Base-by-base conservation (phyloP, 2,113 vertebrate species). In the Indicator indicator region DNA sequence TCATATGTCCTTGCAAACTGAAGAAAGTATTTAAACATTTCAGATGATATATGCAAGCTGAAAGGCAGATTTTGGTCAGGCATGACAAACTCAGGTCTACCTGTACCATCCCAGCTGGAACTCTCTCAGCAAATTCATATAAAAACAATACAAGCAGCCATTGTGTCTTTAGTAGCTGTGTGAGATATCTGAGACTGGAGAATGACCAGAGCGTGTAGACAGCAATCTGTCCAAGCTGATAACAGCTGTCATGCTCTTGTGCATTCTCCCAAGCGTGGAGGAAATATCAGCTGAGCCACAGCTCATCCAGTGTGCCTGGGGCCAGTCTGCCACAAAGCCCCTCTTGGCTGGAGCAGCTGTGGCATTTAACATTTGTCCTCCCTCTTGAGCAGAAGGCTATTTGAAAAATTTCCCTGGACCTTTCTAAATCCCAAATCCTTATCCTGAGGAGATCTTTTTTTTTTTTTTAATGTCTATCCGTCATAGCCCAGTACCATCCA, bases 351-450 rank as follows among this genome's bases (percentile, higher is more conserved):
- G 11, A 80, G 8, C 3, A 67, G 9, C 9, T 24, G 21, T 10
- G 18, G 4, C 16, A 40, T 80, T 76, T 50, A 88, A 70, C 36
- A 16, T 14, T 60, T 11, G 32, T 8, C 9, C 26, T 40, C 17
- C 4, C 10, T 36, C 26, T 75, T 5, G 5, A 42, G 32, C 6
- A 52, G 44, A 65, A 11, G 4, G 3, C 12, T 0, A 0, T 42
- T 64, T 81, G 42, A 21, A 83, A 85, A 81, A 4, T 5, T 83
- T 86, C 62, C 56, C 36, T 52, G 60, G 9, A 9, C 8, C 6
- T 70, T 46, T 8, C 3, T 88, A 60, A 32, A 2, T 74, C 18
- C 13, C 27, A 81, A 52, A 86, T 74, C 8, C 5, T 65, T 59
- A 6, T 38, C 62, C 8, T 16, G 21, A 50, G 1, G 4, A 46